Evolutionary conservation across 2,888 invertebrate genomes (phyloP).

Genomic region (Seladonia tumulorum): DNA sequence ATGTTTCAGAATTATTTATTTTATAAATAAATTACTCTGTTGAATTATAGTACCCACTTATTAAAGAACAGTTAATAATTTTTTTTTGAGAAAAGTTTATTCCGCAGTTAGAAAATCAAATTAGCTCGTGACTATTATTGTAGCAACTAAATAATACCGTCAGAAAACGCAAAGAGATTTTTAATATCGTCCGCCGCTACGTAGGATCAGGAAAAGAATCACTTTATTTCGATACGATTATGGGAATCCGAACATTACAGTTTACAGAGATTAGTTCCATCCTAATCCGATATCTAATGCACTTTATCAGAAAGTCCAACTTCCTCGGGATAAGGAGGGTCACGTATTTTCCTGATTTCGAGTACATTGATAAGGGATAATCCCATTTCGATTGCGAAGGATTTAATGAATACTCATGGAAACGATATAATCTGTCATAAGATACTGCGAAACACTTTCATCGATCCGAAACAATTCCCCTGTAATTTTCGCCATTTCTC

Average conservation of each 20-base stretch:
- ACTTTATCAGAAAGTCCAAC: constrained; percentile 9
- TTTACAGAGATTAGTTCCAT: constrained; percentile 5
- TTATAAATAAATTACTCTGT: background rate
- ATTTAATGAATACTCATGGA: constrained; percentile 5
- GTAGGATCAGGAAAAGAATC: background rate
- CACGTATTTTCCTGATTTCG: constrained; percentile 17
- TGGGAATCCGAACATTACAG: constrained; percentile 3
- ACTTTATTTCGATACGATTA: background rate
- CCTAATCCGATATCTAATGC: constrained; percentile 14
- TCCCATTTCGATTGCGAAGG: background rate
- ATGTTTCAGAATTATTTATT: background rate
- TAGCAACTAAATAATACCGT: too few species aligned
- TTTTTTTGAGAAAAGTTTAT: background rate
- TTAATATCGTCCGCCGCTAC: background rate
- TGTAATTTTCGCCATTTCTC: background rate
- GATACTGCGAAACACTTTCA: background rate
- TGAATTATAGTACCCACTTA: background rate
- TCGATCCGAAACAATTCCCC: background rate
- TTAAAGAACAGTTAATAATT: background rate
- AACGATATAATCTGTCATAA: constrained; percentile 5
- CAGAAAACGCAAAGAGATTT: background rate
- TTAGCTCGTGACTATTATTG: background rate
- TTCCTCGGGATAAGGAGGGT: background rate
- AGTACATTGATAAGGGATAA: constrained; percentile 17
- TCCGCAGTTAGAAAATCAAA: background rate